Base-by-base conservation (phyloP, 2,797 vertebrate genomes). In the Myripristis jacobus region DNA sequence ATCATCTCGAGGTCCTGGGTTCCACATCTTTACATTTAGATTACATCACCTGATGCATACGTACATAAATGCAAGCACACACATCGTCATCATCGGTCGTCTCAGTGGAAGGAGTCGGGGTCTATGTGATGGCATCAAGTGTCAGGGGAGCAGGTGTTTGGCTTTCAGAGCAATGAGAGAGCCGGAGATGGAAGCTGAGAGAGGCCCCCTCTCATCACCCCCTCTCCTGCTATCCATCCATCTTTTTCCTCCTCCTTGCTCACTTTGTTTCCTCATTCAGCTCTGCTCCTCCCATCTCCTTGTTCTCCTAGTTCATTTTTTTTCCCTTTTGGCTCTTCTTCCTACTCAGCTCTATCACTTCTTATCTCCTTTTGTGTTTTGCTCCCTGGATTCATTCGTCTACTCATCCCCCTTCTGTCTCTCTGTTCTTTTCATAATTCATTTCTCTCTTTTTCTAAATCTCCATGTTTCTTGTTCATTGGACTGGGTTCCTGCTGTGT, bases 61-160 rank as follows among this genome's bases (percentile, higher is more conserved):
- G 77, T 63, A 72, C 66, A 77, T 38, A 66, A n/a, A n/a, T n/a
- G 71, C 50, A 58, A 6, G 57, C 36, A 58, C 10, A 24, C 21
- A 15, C 12, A 6, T 82, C 69, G 78, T 68, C 60, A 63, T 68
- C 56, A 51, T 77, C 59, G 80, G 43, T 22, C 41, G 51, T 66
- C 69, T 75, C 70, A 58, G 62, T 4, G 71, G 77, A 84, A 81
- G 10, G 3, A 66, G 54, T 29, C 63, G 1, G 70, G 77, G 72
- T 67, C n/a, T 12, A 77, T 25, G 53, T 43, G 74, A 66, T 68
- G 70, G 79, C 75, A 75, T 68, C 72, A 61, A 68, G 66, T 77
- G 53, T 71, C 81, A 66, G 46, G 80, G 82, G 80, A 87, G 87
- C 87, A 90, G 87, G 81, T 90, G 86, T 87, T 77, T 50, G 38